phyloP scores from a whole-genome alignment of 1,140 invertebrate genomes.

The Maconellicoccus hirsutus region DNA sequence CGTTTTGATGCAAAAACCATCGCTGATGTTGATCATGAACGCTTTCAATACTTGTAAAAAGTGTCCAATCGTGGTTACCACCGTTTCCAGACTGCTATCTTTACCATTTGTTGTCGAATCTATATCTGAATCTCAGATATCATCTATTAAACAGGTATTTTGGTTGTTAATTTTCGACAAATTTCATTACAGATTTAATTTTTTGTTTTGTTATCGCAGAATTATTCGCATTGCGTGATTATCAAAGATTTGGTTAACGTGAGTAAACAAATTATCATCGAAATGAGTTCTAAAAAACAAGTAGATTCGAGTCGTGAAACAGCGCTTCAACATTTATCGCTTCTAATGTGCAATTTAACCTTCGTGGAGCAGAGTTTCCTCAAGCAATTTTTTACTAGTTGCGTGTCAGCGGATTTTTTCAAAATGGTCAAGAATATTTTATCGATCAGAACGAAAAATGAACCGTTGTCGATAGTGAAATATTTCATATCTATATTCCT shows the following conservation, averaged over 20 bases:
- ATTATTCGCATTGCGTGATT: background rate
- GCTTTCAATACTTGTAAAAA: background rate
- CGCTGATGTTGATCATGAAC: background rate
- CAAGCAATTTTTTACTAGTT: background rate
- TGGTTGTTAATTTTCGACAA: too few relatives aligned
- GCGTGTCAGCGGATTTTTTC: background rate
- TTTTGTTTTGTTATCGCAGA: background rate
- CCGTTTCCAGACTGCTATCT: background rate
- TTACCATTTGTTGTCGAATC: conserved; percentile 8
- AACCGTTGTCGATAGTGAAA: background rate
- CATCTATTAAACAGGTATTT: background rate
- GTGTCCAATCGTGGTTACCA: background rate
- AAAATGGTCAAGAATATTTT: background rate
- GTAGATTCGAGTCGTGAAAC: background rate
- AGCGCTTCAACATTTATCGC: background rate
- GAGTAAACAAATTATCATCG: background rate
- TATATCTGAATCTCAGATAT: background rate
- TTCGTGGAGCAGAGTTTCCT: background rate
- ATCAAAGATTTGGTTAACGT: background rate
- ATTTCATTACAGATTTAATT: too few relatives aligned
- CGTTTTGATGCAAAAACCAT: background rate
- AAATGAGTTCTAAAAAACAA: background rate
- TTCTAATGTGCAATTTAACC: background rate
- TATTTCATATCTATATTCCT: background rate
- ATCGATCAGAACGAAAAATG: background rate